phyloP scores from a whole-genome alignment of 2,113 vertebrate species.

The Eidolon helvum region DNA sequence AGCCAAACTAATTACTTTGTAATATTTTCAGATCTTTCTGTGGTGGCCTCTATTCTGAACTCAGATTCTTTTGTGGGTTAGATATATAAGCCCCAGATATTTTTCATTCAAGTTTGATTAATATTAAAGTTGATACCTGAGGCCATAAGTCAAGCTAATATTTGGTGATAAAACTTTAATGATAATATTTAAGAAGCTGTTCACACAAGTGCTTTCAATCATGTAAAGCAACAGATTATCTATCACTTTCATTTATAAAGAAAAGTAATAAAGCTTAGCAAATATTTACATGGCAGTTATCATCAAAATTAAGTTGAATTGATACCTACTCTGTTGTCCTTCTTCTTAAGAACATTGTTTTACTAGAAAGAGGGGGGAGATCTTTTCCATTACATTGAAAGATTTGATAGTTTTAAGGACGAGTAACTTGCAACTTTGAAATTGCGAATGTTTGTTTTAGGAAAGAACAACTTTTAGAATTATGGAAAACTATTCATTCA shows the following conservation, averaged over 20 bases:
- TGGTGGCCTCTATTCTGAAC: background rate
- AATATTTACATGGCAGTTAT: slow-evolving; percentile 15
- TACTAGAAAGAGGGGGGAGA: background rate
- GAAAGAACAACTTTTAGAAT: background rate
- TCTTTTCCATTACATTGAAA: background rate
- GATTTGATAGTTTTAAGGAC: background rate
- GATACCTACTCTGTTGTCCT: background rate
- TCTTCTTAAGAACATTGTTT: background rate
- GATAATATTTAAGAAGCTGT: slow-evolving; percentile 1
- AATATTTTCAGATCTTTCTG: slow-evolving; percentile 21
- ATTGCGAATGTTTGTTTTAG: background rate
- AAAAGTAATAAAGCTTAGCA: background rate
- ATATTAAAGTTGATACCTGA: slow-evolving; percentile 2
- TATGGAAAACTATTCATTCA: background rate
- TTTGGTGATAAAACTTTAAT: slow-evolving; percentile 51
- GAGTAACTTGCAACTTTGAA: background rate
- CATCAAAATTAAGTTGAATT: background rate
- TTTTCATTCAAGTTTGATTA: slow-evolving; percentile 40
- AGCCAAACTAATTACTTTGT: slow-evolving; percentile 1
- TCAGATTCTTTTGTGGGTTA: background rate
- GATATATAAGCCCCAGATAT: background rate
- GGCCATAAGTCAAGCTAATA: background rate
- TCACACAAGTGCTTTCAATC: background rate
- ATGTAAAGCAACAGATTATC: background rate
- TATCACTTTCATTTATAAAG: background rate